Base-by-base conservation (phyloP, 2,888 invertebrate genomes). In the Agrotis exclamationis region DNA sequence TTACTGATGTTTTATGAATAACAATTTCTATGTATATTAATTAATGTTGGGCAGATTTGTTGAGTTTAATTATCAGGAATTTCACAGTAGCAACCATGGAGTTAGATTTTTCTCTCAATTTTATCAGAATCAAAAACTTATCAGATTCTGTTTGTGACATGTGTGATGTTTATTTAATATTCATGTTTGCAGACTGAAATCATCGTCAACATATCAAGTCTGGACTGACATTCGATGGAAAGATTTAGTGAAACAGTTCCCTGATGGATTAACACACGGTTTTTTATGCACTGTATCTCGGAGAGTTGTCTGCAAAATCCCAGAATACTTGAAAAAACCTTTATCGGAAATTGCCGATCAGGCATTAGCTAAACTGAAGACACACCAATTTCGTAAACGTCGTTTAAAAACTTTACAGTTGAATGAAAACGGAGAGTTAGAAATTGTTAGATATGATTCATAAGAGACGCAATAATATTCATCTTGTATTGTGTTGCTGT, bases 161-260 rank as follows among this genome's bases (percentile, higher is more conserved):
- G 14, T 7, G 33, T 33, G 14, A 20, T 56, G 14, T 33, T n/a
- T 20, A 56, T n/a, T 33, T n/a, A 14, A 33, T 13, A 33, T 33
- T 56, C 33, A 18, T 33, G 2, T 58, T 70, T 93, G 74, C 88
- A 95, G 94, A 71, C 80, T 95, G 59, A 85, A 62, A 67, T 76
- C 74, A 14, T 89, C 74, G 14, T 89, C 88, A 51, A 70, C 89
- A 2, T 95, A 93, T 73, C 85, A 89, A 85, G 84, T 93, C 33
- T 95, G 95, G 95, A 88, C 86, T 66, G 95, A 95, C 75, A 94
- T 95, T 57, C 84, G 90, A 76, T 95, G 95, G 95, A 93, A 92
- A 80, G 91, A 94, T 63, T 63, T 95, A 28, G 69, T 85, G 9
- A 83, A 84, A 50, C 80, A 91, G 53, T 94, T 93, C 78, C 90